Percentiles rank a stretch among this genome's conserved stretches.
Evolutionary conservation across 2,888 invertebrate species (phyloP).

Genomic region (Formica aserva): DNA sequence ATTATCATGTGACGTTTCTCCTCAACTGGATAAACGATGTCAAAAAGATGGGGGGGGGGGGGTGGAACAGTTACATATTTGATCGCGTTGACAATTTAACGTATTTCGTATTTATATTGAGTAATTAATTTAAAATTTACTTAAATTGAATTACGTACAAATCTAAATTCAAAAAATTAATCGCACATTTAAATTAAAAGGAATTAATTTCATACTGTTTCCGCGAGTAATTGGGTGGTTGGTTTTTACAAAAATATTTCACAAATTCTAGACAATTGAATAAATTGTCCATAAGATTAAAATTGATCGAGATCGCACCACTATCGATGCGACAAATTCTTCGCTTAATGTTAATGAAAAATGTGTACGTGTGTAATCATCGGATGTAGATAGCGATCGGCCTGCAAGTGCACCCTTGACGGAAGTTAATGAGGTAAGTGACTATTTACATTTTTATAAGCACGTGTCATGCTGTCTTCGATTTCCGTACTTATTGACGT

Average conservation of each 20-base stretch:
- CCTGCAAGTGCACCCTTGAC: neutral
- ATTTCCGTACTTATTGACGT: constrained; percentile 18
- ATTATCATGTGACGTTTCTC: neutral
- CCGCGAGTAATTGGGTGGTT: neutral
- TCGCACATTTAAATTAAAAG: neutral
- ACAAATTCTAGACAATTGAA: neutral
- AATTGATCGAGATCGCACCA: neutral
- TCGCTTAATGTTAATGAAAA: constrained; percentile 16
- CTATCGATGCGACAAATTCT: constrained; percentile 3
- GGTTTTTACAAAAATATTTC: neutral
- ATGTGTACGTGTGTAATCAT: constrained; percentile 21
- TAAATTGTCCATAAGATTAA: neutral
- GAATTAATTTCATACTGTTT: neutral
- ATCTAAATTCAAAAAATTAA: neutral
- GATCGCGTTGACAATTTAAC: neutral
- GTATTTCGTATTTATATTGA: no score
- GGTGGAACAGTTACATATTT: neutral
- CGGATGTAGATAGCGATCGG: constrained; percentile 20
- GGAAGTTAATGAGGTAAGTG: constrained; percentile 51
- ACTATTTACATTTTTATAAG: constrained; percentile 34
- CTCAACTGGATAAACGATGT: neutral
- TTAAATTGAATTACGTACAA: neutral
- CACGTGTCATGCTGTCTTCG: constrained; percentile 20
- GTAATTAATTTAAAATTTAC: neutral
- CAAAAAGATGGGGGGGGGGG: neutral